Conservation (phyloP, 2,797 vertebrate genomes). For the Meda fulgida region DNA sequence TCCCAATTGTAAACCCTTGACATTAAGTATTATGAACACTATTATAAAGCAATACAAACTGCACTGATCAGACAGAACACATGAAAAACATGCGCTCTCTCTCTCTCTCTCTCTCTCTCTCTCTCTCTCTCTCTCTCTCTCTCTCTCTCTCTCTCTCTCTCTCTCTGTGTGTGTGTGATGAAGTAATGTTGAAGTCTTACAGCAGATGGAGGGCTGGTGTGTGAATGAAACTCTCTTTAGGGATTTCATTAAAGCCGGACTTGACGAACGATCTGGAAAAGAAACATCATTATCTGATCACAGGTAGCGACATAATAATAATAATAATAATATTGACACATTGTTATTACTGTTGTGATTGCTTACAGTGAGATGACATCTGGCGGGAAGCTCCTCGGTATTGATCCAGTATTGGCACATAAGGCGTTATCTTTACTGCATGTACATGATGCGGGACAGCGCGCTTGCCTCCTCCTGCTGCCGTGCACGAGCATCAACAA, state of each 20-base stretch:
- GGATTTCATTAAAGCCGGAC: constrained; percentile 96
- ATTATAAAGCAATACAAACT: background rate
- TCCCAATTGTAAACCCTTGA: no score
- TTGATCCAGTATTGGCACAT: constrained; percentile 90
- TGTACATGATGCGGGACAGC: constrained; percentile 90
- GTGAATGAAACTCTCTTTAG: constrained; percentile 97
- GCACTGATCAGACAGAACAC: background rate
- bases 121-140: background rate
- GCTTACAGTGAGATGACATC: constrained; percentile 97
- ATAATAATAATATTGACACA: background rate
- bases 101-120: background rate
- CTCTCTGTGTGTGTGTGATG: background rate
- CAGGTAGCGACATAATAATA: background rate
- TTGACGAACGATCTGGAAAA: constrained; percentile 94
- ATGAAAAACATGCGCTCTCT: background rate
- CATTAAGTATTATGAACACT: background rate
- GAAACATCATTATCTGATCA: background rate
- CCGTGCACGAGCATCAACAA: constrained; percentile 70
- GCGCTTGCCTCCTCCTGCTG: constrained; percentile 86
- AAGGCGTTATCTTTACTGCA: constrained; percentile 99
- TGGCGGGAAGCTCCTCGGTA: constrained; percentile 92
- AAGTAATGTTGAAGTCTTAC: constrained; percentile 81
- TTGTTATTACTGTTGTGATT: no score
- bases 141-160: background rate
- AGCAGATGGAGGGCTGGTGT: constrained; percentile 96